Evolutionary conservation across 2,113 vertebrate species (phyloP).

Genomic region (Takifugu flavidus): DNA sequence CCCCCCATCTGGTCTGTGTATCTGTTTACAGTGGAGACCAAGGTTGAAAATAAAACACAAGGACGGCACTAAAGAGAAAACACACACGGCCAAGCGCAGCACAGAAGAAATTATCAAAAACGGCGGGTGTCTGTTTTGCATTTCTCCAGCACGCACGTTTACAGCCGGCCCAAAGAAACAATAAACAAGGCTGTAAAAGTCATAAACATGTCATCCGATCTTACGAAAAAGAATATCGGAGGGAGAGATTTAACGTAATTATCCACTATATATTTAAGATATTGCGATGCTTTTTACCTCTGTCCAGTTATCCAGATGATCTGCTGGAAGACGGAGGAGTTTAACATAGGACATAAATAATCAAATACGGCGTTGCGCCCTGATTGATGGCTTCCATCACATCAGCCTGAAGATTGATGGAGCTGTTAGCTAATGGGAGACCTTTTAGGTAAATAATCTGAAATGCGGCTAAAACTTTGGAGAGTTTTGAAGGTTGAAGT

Average conservation of each 20-base stretch:
- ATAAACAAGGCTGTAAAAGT: not conserved
- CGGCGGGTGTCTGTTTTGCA: not conserved
- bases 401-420: constrained; percentile 28
- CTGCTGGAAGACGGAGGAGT: not conserved
- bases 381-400: constrained; percentile 39
- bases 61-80: constrained; percentile 33
- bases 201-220: not conserved
- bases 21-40: constrained; percentile 40
- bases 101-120: not conserved
- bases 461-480: constrained; percentile 2
- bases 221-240: not conserved
- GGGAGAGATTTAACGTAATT: not conserved
- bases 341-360: constrained; percentile 3
- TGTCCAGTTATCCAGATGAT: no score
- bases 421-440: constrained; percentile 19
- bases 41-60: constrained; percentile 63
- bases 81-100: not conserved
- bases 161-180: constrained; percentile 7
- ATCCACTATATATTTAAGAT: not conserved
- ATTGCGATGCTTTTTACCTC: constrained; percentile 1
- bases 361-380: constrained; percentile 15
- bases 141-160: not conserved
- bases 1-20: constrained; percentile 56
- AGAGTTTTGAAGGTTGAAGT: constrained; percentile 6
- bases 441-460: constrained; percentile 9